Conservation (phyloP, 2,888 invertebrate species). For the Cheilosia grossa region DNA sequence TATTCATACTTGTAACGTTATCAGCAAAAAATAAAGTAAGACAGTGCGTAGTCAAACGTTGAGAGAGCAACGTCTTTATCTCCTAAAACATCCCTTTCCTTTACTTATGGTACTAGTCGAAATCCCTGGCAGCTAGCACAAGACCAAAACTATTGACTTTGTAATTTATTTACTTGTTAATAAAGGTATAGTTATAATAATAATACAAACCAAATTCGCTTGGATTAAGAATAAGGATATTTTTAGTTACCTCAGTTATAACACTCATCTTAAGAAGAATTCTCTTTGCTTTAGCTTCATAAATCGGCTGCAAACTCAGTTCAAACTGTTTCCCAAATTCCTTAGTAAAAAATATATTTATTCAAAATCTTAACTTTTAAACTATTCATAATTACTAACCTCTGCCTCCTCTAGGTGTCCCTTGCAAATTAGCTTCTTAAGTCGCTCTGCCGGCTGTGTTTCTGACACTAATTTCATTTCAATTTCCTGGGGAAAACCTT, state of each 20-base stretch:
- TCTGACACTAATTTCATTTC: constrained; percentile 82
- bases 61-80: too few species aligned
- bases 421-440: constrained; percentile 82
- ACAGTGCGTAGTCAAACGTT: too few species aligned
- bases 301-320: constrained; percentile 81
- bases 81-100: too few species aligned
- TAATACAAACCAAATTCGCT: too few species aligned
- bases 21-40: too few species aligned
- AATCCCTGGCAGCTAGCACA: too few species aligned
- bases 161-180: too few species aligned
- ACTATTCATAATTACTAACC: constrained; percentile 71
- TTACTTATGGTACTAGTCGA: too few species aligned
- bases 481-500: constrained; percentile 78
- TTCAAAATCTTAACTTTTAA: constrained; percentile 1
- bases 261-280: constrained; percentile 79
- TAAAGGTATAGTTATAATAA: too few species aligned
- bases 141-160: too few species aligned
- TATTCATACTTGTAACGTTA: too few species aligned
- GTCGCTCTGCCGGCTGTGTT: constrained; percentile 82
- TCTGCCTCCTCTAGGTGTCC: constrained; percentile 83
- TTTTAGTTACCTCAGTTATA: constrained; percentile 75
- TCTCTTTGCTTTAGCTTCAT: constrained; percentile 81
- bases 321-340: constrained; percentile 82
- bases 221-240: neutral
- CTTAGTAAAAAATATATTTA: constrained; percentile 71